Evolutionary conservation across 2,888 invertebrate species (phyloP).

Genomic region (Hanleya hanleyi): DNA sequence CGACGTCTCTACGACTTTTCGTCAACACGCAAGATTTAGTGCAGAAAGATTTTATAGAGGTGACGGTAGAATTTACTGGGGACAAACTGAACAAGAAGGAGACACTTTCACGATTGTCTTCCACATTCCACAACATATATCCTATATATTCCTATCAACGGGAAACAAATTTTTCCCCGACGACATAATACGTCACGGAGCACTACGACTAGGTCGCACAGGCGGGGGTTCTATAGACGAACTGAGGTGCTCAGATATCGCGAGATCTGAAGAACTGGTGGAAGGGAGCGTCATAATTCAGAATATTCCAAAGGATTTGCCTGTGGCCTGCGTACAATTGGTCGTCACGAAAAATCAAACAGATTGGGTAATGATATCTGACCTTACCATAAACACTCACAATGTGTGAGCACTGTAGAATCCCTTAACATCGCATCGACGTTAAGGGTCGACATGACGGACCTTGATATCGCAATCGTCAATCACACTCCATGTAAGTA

Average conservation of each 20-base stretch:
- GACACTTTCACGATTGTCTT: slow-evolving; percentile 41
- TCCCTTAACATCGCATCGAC: no score
- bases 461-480: no score
- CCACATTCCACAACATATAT: slow-evolving; percentile 36
- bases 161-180: slow-evolving; percentile 20
- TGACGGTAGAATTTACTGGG: slow-evolving; percentile 40
- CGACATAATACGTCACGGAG: slow-evolving; percentile 18
- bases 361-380: slow-evolving; percentile 13
- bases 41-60: slow-evolving; percentile 65
- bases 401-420: no score
- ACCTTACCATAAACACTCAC: no score
- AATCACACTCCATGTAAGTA: no score
- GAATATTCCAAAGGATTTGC: not conserved
- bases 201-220: not conserved
- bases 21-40: slow-evolving; percentile 56
- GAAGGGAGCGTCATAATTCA: slow-evolving; percentile 11
- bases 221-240: not conserved
- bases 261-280: not conserved
- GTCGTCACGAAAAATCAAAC: slow-evolving; percentile 13
- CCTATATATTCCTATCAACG: slow-evolving; percentile 41
- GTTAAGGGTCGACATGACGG: no score
- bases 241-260: slow-evolving; percentile 14
- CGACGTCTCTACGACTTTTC: slow-evolving; percentile 66
- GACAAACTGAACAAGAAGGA: slow-evolving; percentile 25
- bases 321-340: slow-evolving; percentile 20